A percentile compares a stretch with the other conserved stretches of the same genome.
Conservation (phyloP, 2,797 vertebrate species). For the Nasua narica region DNA sequence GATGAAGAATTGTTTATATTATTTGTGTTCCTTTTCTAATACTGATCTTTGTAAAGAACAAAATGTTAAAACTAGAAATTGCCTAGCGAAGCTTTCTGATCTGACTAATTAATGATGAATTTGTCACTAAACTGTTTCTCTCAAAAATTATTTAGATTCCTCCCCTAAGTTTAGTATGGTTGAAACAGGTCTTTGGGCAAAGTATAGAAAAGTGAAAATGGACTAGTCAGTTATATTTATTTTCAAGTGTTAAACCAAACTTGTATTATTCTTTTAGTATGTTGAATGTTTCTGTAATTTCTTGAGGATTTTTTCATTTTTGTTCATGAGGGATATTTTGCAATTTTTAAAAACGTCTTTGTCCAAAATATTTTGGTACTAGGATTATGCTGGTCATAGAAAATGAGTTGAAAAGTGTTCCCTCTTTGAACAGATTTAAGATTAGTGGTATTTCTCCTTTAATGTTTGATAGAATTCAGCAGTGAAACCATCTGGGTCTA, state of each 20-base stretch:
- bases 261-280: neutral
- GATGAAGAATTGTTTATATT: neutral
- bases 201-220: slow-evolving; percentile 14
- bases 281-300: neutral
- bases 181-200: neutral
- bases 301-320: neutral
- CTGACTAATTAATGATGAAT: slow-evolving; percentile 24
- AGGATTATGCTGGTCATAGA: neutral
- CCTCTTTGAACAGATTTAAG: neutral
- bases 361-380: neutral
- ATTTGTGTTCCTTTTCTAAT: neutral
- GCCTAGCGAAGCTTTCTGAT: neutral
- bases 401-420: neutral
- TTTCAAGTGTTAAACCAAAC: neutral
- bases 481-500: neutral
- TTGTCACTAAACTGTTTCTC: neutral
- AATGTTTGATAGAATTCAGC: neutral
- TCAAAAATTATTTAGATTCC: neutral
- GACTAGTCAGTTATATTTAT: neutral
- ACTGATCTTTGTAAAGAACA: slow-evolving; percentile 9
- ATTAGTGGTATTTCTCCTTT: neutral
- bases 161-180: neutral
- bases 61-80: neutral
- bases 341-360: neutral
- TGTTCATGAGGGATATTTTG: neutral